These are phyloP conservation scores for Oscheius sp. DNA, from an alignment of 2,888 invertebrate species.

Conservation along the genomic window DNA sequence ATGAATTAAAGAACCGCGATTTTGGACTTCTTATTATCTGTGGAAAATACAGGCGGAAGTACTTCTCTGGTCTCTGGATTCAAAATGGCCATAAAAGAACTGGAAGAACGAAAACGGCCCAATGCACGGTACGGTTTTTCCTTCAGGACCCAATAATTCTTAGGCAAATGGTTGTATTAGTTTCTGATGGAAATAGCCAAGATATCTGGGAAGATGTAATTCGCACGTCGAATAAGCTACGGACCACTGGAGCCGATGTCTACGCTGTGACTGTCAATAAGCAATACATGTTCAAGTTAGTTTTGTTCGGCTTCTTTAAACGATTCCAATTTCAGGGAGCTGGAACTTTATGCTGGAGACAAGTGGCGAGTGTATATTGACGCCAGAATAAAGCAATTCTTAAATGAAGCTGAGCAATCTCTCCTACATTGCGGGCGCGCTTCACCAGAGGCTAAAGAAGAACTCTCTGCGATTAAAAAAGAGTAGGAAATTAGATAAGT, in stretches of 20 bases:
- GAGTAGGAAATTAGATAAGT: background rate
- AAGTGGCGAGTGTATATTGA: conserved; percentile 65
- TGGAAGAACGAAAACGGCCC: conserved; percentile 44
- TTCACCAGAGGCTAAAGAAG: background rate
- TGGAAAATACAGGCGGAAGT: conserved; percentile 50
- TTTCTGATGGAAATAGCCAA: conserved; percentile 66
- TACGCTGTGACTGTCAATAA: conserved; percentile 61
- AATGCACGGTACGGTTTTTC: conserved; percentile 46
- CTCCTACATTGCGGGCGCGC: conserved; percentile 4
- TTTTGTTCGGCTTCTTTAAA: too few relatives aligned
- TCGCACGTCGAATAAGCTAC: conserved; percentile 43
- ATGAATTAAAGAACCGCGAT: conserved; percentile 33
- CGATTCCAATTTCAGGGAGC: conserved; percentile 44
- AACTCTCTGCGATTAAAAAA: conserved; percentile 17
- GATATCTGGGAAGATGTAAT: conserved; percentile 58
- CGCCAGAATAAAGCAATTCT: conserved; percentile 56
- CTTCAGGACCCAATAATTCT: too few relatives aligned
- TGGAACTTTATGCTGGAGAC: conserved; percentile 45
- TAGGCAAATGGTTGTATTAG: conserved; percentile 59
- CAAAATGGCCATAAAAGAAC: conserved; percentile 52
- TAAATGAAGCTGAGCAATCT: conserved; percentile 46
- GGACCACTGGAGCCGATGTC: conserved; percentile 47
- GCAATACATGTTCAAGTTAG: conserved; percentile 61
- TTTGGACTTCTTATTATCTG: conserved; percentile 47
- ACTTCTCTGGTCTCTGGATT: conserved; percentile 63